A percentile compares a stretch with the other conserved stretches of the same genome.
phyloP scores from a whole-genome alignment of 2,888 invertebrate genomes.

The Maniola hyperantus region DNA sequence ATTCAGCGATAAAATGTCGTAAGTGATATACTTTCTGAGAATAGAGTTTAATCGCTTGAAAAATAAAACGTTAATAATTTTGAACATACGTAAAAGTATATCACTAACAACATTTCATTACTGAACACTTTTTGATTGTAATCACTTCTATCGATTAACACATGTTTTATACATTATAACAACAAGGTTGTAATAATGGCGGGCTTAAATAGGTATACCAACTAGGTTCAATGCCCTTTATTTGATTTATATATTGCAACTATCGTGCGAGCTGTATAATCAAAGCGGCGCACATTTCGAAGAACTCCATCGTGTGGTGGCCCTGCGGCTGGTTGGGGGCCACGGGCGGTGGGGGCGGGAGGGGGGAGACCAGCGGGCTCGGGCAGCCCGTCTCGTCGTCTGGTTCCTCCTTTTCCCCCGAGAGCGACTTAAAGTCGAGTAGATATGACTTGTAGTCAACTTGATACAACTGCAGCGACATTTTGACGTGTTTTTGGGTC shows the following conservation, averaged over 20 bases:
- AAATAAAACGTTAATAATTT: no score
- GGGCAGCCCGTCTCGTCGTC: conserved; percentile 60
- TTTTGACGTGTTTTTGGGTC: conserved; percentile 94
- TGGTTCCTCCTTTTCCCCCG: conserved; percentile 86
- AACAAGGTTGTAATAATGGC: no score
- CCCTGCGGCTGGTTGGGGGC: conserved; percentile 75
- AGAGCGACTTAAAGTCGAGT: conserved; percentile 98
- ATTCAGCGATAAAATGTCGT: no score
- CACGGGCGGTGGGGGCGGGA: conserved; percentile 50
- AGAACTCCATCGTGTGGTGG: conserved; percentile 99
- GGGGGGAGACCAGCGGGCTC: conserved; percentile 50
- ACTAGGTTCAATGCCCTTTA: no score
- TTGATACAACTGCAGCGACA: conserved; percentile 99
- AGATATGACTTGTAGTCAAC: conserved; percentile 99
- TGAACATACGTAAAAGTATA: no score
- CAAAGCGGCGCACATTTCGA: conserved; percentile 99
- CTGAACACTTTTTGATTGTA: no score
- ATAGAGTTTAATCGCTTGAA: no score
- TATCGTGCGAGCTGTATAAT: conserved; percentile 98
- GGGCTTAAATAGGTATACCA: no score
- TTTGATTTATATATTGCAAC: neutral
- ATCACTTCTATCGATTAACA: no score
- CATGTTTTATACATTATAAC: no score
- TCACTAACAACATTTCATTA: no score
- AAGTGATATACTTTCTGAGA: no score